Percentiles rank a stretch among this genome's conserved stretches.
Evolutionary conservation across 2,797 vertebrate genomes (phyloP).

Genomic region (Oryzias dopingdopingensis): DNA sequence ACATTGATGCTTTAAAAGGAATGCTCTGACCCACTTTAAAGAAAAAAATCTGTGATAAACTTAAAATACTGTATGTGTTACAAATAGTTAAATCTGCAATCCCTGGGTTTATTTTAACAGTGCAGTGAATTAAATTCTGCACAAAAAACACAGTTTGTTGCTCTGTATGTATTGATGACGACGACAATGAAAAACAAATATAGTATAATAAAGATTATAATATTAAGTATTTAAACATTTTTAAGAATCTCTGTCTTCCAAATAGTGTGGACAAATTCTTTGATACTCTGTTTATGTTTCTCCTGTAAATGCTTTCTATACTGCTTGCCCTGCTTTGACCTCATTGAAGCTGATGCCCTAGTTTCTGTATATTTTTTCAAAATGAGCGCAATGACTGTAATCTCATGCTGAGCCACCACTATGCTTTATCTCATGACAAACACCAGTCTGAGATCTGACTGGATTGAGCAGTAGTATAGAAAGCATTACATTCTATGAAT

Average conservation of each 20-base stretch:
- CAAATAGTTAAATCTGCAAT: constrained; percentile 40
- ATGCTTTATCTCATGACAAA: constrained; percentile 40
- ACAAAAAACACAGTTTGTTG: constrained; percentile 56
- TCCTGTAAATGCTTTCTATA: constrained; percentile 72
- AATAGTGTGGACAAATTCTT: constrained; percentile 72
- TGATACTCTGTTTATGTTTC: constrained; percentile 59
- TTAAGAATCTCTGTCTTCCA: constrained; percentile 84
- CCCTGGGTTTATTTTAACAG: constrained; percentile 32
- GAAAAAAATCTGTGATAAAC: constrained; percentile 29
- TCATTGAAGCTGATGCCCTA: constrained; percentile 48
- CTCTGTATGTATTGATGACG: constrained; percentile 62
- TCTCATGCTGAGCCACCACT: constrained; percentile 48
- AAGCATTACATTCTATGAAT: constrained; percentile 73
- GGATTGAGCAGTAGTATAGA: constrained; percentile 72
- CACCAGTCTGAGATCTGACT: constrained; percentile 38
- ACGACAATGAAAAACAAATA: constrained; percentile 57
- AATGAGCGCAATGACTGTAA: constrained; percentile 52
- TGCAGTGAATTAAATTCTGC: constrained; percentile 51
- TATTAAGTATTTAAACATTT: constrained; percentile 73
- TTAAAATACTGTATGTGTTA: constrained; percentile 42
- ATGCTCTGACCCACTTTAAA: constrained; percentile 42
- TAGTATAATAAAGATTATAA: constrained; percentile 70
- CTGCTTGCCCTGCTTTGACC: constrained; percentile 61
- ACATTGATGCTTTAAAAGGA: constrained; percentile 21
- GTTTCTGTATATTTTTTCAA: constrained; percentile 47